Evolutionary conservation across 2,113 vertebrate genomes (phyloP).

Genomic region (Fulmarus glacialis): DNA sequence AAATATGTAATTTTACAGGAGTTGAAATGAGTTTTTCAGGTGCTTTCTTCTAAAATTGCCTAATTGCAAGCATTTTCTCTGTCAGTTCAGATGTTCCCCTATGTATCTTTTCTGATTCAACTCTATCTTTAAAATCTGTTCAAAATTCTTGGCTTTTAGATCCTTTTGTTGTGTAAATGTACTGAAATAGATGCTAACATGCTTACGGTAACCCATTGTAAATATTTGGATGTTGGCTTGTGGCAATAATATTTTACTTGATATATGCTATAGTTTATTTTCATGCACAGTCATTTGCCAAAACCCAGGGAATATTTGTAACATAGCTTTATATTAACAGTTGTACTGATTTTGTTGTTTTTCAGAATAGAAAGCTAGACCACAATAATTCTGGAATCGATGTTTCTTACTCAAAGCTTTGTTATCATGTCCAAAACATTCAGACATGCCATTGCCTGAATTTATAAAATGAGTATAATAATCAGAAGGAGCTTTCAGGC

Average conservation of each 20-base stretch:
- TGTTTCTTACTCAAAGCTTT: not conserved
- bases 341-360: not conserved
- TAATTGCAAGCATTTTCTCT: not conserved
- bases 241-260: not conserved
- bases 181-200: not conserved
- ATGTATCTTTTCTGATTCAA: not conserved
- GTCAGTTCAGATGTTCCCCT: not conserved
- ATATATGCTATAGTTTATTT: not conserved
- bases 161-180: not conserved
- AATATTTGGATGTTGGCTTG: not conserved
- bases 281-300: not conserved
- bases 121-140: not conserved
- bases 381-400: not conserved
- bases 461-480: not conserved
- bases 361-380: not conserved
- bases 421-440: not conserved
- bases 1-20: not conserved
- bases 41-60: not conserved
- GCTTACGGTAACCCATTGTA: accelerated
- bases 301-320: not conserved
- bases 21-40: not conserved
- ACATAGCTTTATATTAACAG: not conserved
- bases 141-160: not conserved
- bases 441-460: not conserved
- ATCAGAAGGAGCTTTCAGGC: not conserved